Evolutionary conservation across 1,140 invertebrate species (phyloP), one percentile per base, ranked within the genome.

Genomic region (Drosophila azteca): DNA sequence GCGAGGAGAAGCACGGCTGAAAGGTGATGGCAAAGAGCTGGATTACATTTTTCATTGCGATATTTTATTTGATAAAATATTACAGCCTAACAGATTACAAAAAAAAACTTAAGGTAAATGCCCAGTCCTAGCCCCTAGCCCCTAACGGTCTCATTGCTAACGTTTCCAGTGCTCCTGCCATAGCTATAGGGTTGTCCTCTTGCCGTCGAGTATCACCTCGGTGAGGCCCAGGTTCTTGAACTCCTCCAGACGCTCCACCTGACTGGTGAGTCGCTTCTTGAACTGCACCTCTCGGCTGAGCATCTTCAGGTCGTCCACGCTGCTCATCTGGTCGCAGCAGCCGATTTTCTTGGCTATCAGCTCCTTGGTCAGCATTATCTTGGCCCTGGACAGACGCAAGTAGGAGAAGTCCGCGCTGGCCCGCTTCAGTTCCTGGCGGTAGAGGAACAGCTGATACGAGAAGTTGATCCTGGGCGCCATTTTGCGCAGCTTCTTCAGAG

Each of bases 1-100:
- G 22, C 43, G 15, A 46, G 67, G 9, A 81, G 31, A 1, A 79
- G 57, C 41, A 69, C 50, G 45, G 50, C 81, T 87, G 51, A 20
- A 66, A 61, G 26, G n/a, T 20, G 22, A 6, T 5, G 20, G 6
- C 6, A 35, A 35, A 17, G 13, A 61, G 11, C 55, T 26, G 3
- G 2, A 26, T 6, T 20, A 29, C 3, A 8, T 9, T 11, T 0
- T 20, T 20, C 4, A 15, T 17, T 78, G 83, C 54, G 58, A 83
- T 73, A 87, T 88, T 88, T 88, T 88, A 88, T 88, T 88, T 67
- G 58, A 88, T 88, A 77, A 79, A 88, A 79, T 63, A 77, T 88
- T 83, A 83, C 68, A 79, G 17, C 43, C 63, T 77, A 78, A 75
- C 20, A 4, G 13, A 59, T 67, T 55, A 13, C 46, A 44, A 31